Conservation (phyloP, 2,888 invertebrate genomes). For the Ferdinandea cuprea region DNA sequence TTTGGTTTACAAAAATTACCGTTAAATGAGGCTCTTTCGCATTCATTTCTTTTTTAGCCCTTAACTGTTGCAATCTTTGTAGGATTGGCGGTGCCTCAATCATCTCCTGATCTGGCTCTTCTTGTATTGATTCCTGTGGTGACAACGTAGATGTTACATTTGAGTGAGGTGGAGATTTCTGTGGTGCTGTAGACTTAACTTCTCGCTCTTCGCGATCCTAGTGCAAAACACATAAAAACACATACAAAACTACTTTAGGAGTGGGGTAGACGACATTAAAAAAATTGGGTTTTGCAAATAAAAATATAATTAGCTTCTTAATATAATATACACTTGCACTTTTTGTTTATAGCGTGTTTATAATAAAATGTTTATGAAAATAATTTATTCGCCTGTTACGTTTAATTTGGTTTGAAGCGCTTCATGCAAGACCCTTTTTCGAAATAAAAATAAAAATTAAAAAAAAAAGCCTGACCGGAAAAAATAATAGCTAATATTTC, state of each 20-base stretch:
- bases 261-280: constrained; percentile 80
- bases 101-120: constrained; percentile 85
- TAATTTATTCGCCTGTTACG: constrained; percentile 17
- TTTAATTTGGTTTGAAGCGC: constrained; percentile 20
- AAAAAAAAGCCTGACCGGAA: neutral
- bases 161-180: constrained; percentile 85
- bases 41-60: constrained; percentile 89
- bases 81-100: constrained; percentile 89
- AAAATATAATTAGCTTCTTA: constrained; percentile 38
- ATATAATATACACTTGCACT: constrained; percentile 40
- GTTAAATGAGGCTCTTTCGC: constrained; percentile 80
- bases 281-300: constrained; percentile 64
- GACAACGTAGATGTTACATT: constrained; percentile 86
- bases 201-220: constrained; percentile 85
- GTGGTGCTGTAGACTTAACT: constrained; percentile 82
- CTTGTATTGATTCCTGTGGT: constrained; percentile 84
- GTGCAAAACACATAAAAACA: constrained; percentile 83
- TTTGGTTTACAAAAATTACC: constrained; percentile 76
- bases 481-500: constrained; percentile 26
- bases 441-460: neutral
- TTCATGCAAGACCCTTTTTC: no score
- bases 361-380: constrained; percentile 10
- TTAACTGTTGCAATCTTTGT: constrained; percentile 89
- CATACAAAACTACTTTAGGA: constrained; percentile 83
- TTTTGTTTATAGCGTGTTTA: constrained; percentile 35